Conservation (phyloP, 2,113 vertebrate species). For the Pomatorhinus ruficollis region DNA sequence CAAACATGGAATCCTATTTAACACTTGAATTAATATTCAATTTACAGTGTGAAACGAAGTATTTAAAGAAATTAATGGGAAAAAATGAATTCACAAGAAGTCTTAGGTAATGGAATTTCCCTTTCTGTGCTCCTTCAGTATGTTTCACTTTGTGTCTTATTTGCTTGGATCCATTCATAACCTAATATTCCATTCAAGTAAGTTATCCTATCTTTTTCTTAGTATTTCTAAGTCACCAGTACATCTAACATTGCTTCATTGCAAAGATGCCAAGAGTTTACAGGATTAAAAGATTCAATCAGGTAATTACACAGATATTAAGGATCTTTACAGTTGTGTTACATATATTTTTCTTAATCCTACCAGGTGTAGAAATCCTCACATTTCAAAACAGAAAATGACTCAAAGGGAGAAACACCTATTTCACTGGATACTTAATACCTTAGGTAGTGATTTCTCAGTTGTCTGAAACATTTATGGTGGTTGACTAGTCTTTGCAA, state of each 20-base stretch:
- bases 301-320: background rate
- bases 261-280: background rate
- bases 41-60: background rate
- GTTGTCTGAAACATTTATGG: background rate
- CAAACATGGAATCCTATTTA: background rate
- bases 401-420: background rate
- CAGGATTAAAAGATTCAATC: background rate
- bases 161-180: background rate
- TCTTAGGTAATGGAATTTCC: constrained; percentile 4
- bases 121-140: background rate
- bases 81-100: background rate
- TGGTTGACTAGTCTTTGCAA: background rate
- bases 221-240: background rate
- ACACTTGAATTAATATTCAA: background rate
- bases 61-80: background rate
- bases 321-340: background rate
- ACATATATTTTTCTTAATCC: background rate
- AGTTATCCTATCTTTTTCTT: background rate
- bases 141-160: background rate
- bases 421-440: background rate
- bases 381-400: background rate
- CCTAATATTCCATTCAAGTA: background rate
- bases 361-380: background rate
- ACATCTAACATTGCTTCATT: background rate
- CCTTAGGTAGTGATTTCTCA: background rate